Base-by-base conservation (phyloP, 1,140 invertebrate species). In the Lepidurus packardi region DNA sequence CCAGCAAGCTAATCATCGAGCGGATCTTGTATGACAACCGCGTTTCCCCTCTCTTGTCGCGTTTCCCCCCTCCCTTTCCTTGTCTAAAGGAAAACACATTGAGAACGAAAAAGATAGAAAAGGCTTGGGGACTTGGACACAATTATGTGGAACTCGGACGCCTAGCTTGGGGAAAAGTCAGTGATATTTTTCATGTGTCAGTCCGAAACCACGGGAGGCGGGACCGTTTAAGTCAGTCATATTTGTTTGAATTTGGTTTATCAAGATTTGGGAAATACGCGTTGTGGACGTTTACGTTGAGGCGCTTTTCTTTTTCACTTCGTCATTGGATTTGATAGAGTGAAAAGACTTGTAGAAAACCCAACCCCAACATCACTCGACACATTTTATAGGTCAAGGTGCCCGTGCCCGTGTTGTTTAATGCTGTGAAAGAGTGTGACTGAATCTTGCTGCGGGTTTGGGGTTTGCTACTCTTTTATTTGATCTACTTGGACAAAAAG, bases 351-450 rank as follows among this genome's bases (percentile, higher is more conserved):
- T 21, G n/a, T 16, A 21, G 53, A 10, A 65, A 65, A 13, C 9
- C 53, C 13, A 65, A 65, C 9, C 53, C 53, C 53, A 65, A 21
- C 8, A 65, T 65, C 53, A 65, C 53, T 65, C 9, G 53, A 65
- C 53, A 65, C 16, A 65, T 65, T 65, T 65, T 65, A 21, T 65
- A 65, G 53, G 53, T 65, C 53, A 65, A 65, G 53, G 53, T 65
- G 21, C 53, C 16, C 21, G 53, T 65, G 53, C 53, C 53, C 53
- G 53, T 65, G 53, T 16, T 65, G 16, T 65, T 65, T 3, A 65
- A 65, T 65, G 53, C 53, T 65, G 53, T 65, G 53, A 21, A 34
- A 34, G 34, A 65, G 53, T 65, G 13, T 65, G 8, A 65, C 16
- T 65, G 53, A 4, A n/a, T n/a, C 53, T 65, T 65, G 53, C 53